A percentile compares a stretch with the other conserved stretches of the same genome.
Conservation (phyloP, 1,140 invertebrate species). For the Neodiprion lecontei region DNA sequence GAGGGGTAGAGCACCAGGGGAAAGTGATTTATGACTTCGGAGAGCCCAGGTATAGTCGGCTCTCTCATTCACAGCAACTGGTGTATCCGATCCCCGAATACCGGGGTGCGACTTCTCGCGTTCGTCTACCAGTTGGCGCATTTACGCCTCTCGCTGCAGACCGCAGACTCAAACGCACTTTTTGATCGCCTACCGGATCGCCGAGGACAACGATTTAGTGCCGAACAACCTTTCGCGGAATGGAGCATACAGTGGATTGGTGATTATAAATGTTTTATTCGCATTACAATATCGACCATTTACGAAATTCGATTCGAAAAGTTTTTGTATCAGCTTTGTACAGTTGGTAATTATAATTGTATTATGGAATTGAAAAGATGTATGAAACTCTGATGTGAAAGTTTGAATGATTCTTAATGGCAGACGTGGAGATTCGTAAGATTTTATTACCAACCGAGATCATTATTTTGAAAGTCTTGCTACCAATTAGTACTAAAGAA, state of each 20-base stretch:
- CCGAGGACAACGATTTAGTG: constrained; percentile 35
- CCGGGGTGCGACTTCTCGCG: constrained; percentile 34
- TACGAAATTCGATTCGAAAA: not conserved
- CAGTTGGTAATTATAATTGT: not conserved
- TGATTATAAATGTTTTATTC: not conserved
- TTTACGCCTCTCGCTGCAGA: constrained; percentile 27
- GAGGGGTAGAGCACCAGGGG: constrained; percentile 51
- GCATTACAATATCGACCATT: not conserved
- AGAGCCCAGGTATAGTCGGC: constrained; percentile 51
- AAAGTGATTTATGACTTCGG: constrained; percentile 60
- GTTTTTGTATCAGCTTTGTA: not conserved
- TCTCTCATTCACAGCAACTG: constrained; percentile 37
- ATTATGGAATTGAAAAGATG: no score
- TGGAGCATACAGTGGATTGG: not conserved
- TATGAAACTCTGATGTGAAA: no score
- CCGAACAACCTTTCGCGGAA: constrained; percentile 29
- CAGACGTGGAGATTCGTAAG: no score
- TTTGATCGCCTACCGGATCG: constrained; percentile 28
- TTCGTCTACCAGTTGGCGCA: constrained; percentile 41
- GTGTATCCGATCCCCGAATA: constrained; percentile 23
- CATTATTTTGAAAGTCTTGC: no score
- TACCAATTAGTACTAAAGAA: no score
- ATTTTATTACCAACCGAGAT: no score
- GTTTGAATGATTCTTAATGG: no score
- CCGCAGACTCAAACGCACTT: not conserved